Evolutionary conservation across 2,113 vertebrate genomes (phyloP).

Genomic region (Strix aluco): DNA sequence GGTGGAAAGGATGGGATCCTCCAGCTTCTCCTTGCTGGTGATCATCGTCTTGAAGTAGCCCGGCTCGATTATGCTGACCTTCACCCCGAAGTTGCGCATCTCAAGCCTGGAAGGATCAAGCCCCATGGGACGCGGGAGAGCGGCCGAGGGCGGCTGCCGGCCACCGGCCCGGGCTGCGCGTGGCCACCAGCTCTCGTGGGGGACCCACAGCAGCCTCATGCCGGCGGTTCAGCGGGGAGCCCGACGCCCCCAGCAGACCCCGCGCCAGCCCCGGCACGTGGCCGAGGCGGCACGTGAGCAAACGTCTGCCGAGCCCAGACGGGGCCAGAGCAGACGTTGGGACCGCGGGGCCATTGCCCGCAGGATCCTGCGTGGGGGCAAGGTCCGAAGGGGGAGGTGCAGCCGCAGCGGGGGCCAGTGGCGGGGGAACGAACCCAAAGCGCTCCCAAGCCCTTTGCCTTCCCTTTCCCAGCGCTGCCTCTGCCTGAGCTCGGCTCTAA

Average conservation of each 20-base stretch:
- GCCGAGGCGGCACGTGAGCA: rapidly evolving
- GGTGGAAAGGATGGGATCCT: background rate
- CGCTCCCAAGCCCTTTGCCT: background rate
- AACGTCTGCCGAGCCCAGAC: background rate
- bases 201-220: background rate
- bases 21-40: rapidly evolving
- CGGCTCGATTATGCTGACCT: slow-evolving; percentile 70
- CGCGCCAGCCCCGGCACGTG: rapidly evolving
- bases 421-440: background rate
- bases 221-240: rapidly evolving
- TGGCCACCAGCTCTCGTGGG: rapidly evolving
- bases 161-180: rapidly evolving
- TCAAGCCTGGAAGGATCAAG: slow-evolving; percentile 56
- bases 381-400: rapidly evolving
- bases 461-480: background rate
- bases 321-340: background rate
- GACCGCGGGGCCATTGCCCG: rapidly evolving
- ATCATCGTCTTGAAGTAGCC: slow-evolving; percentile 69
- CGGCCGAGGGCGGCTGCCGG: rapidly evolving
- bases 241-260: rapidly evolving
- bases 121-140: rapidly evolving
- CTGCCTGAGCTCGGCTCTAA: background rate
- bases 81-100: slow-evolving; percentile 70
- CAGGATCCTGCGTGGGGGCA: rapidly evolving
- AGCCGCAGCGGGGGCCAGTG: too few relatives aligned